These are phyloP conservation scores for Metridium senile DNA, from an alignment of 92 coral and sea anemone species.

Conservation along the genomic window DNA sequence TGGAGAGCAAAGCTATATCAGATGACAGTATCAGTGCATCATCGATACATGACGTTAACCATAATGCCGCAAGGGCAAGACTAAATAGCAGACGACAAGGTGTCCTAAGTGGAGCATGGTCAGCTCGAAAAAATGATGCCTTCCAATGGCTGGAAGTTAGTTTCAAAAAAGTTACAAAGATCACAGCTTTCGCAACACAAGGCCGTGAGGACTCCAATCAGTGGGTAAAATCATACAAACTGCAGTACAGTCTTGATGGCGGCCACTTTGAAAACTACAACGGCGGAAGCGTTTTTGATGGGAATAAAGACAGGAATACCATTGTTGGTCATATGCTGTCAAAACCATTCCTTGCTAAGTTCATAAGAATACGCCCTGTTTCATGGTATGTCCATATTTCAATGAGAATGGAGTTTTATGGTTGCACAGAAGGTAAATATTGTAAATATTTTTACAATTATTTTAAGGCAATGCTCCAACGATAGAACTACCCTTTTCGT, in stretches of 20 bases:
- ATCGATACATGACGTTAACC: slow-evolving; percentile 19
- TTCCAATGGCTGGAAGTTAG: slow-evolving; percentile 25
- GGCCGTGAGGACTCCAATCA: slow-evolving; percentile 28
- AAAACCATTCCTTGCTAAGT: neutral
- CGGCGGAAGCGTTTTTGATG: neutral
- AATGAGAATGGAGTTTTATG: slow-evolving; percentile 25
- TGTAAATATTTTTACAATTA: neutral
- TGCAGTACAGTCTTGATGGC: slow-evolving; percentile 19
- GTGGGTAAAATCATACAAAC: slow-evolving; percentile 18
- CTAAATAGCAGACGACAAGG: slow-evolving; percentile 2
- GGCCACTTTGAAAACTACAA: slow-evolving; percentile 8
- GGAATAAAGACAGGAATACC: slow-evolving; percentile 24
- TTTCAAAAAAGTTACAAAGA: neutral
- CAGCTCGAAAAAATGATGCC: slow-evolving; percentile 7
- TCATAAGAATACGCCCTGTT: slow-evolving; percentile 9
- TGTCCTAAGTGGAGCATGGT: slow-evolving; percentile 14
- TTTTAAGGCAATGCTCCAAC: neutral
- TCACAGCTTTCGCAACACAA: slow-evolving; percentile 15
- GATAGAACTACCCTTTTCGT: no score
- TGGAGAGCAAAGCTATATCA: slow-evolving; percentile 19
- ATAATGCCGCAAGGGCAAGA: slow-evolving; percentile 19
- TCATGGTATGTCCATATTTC: slow-evolving; percentile 28
- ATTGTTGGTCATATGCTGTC: slow-evolving; percentile 12
- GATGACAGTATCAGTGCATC: slow-evolving; percentile 24
- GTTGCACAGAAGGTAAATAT: slow-evolving; percentile 12